These are phyloP conservation scores for Champsocephalus esox DNA, from an alignment of 2,797 vertebrate genomes.

Conservation along the genomic window DNA sequence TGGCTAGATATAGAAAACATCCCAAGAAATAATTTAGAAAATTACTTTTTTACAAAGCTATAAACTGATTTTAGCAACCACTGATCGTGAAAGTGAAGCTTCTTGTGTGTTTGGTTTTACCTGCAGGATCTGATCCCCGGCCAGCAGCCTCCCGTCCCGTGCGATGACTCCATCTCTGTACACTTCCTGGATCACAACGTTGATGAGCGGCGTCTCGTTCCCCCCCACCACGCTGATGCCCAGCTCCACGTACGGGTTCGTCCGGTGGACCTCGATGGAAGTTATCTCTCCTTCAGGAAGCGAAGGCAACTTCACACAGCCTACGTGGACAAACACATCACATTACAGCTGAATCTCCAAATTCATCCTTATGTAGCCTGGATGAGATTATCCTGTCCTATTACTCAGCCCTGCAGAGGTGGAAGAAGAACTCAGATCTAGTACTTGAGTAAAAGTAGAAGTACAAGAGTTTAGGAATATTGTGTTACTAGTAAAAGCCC, in stretches of 20 bases:
- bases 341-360: conserved; percentile 31
- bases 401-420: conserved; percentile 17
- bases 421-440: conserved; percentile 14
- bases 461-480: no score
- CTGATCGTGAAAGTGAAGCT: not conserved
- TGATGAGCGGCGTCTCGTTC: conserved; percentile 98
- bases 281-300: conserved; percentile 99
- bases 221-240: conserved; percentile 98
- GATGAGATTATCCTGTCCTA: conserved; percentile 38
- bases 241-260: conserved; percentile 96
- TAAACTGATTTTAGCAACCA: not conserved
- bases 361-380: conserved; percentile 16
- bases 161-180: conserved; percentile 97
- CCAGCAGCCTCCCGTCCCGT: conserved; percentile 94
- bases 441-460: no score
- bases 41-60: not conserved
- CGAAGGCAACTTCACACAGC: conserved; percentile 91
- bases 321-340: conserved; percentile 78
- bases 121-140: conserved; percentile 98
- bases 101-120: conserved; percentile 69
- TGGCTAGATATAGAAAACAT: no score
- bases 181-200: conserved; percentile 98
- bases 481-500: no score
- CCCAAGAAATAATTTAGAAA: not conserved
- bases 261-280: conserved; percentile 95